Conservation (phyloP, 2,113 vertebrate genomes). For the Lichenostomus cassidix region DNA sequence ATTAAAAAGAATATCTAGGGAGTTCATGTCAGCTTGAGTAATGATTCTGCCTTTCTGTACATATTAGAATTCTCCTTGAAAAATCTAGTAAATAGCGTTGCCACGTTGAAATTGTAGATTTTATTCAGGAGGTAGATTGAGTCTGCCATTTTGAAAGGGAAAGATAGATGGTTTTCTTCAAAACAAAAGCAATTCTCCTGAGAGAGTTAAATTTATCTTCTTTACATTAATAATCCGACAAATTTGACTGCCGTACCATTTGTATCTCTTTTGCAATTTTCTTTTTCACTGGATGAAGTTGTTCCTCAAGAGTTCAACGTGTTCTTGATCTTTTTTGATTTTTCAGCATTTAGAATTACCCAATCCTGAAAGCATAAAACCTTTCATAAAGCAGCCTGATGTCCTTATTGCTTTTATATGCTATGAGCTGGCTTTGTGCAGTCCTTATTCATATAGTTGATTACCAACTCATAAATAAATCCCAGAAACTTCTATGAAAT, state of each 20-base stretch:
- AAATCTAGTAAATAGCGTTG: conserved; percentile 36
- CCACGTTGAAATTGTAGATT: background rate
- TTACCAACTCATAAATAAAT: background rate
- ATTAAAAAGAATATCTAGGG: conserved; percentile 71
- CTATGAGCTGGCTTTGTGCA: background rate
- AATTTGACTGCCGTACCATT: background rate
- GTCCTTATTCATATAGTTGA: background rate
- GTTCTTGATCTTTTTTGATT: background rate
- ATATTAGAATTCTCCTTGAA: conserved; percentile 61
- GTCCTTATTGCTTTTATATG: background rate
- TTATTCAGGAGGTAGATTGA: background rate
- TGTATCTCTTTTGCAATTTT: background rate
- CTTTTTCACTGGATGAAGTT: background rate
- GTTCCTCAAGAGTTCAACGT: background rate
- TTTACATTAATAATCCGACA: background rate
- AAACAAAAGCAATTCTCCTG: background rate
- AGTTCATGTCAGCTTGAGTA: conserved; percentile 68
- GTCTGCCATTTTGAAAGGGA: background rate
- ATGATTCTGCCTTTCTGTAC: conserved; percentile 56
- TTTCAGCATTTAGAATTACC: background rate
- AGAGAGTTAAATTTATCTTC: background rate
- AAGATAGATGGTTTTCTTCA: background rate
- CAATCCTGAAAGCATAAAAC: background rate
- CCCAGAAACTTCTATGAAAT: background rate
- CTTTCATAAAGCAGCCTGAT: background rate